Evolutionary conservation across 1,140 invertebrate genomes (phyloP), one percentile per base, ranked within the genome.

Genomic region (Eurosta solidaginis): DNA sequence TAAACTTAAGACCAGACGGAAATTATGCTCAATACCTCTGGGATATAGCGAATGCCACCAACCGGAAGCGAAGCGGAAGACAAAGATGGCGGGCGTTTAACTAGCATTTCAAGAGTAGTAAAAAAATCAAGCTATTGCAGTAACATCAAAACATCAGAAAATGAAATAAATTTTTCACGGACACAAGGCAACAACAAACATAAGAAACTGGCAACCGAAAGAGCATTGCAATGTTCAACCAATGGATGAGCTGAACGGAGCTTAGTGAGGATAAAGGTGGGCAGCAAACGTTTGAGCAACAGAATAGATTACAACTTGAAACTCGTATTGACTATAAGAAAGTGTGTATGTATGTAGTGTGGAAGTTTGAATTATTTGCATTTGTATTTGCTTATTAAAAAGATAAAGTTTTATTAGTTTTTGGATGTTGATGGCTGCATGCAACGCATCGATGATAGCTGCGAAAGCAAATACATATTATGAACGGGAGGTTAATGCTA

Each of bases 371-470:
- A n/a, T n/a, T n/a, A 49, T 59, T 59, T 36, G 29, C 54, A 59
- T 59, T 36, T 59, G 54, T 29, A 33, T 59, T 68, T 68, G 36
- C 27, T 29, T 40, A 68, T 68, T 40, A 68, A 68, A 40, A 36
- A 68, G 59, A 68, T 68, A 68, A 68, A 68, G 59, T 68, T 42
- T 68, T 68, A 68, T 68, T 68, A 68, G 59, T 68, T 68, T 68
- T 68, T 36, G 59, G 29, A 68, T 68, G 27, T 17, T 7, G n/a
- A n/a, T n/a, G n/a, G n/a, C n/a, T n/a, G n/a, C n/a, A n/a, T n/a
- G n/a, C n/a, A n/a, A n/a, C n/a, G n/a, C n/a, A n/a, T n/a, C n/a
- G n/a, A n/a, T n/a, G n/a, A n/a, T n/a, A n/a, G n/a, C n/a, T n/a
- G n/a, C n/a, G n/a, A n/a, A n/a, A n/a, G n/a, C n/a, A n/a, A n/a